Base-by-base conservation (phyloP, 2,113 vertebrate genomes). In the Anser brachyrhynchus region DNA sequence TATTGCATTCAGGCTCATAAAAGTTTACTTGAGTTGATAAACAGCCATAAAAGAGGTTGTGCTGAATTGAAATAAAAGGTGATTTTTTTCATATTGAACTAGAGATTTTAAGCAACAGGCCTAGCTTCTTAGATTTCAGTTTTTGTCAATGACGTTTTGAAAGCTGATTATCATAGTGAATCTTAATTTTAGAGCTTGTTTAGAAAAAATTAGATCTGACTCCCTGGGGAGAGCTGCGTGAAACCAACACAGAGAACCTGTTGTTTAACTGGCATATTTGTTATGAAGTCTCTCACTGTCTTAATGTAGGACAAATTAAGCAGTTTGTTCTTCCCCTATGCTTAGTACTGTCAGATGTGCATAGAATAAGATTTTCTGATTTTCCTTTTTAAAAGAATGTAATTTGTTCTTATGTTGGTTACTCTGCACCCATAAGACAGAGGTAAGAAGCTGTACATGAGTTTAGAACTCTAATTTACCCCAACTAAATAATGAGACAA, bases 21-120 rank as follows among this genome's bases (percentile, higher is more conserved):
- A 97, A 88, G 25, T 70, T 21, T 31, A 52, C 82, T 94, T 58
- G 81, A 90, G 41, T 80, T 95, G 87, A 87, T 33, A 59, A 97
- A 93, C 83, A 64, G 49, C 74, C 90, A 55, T 93, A 65, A 92
- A 93, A 41, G 16, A 46, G 9, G 15, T 20, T 72, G 29, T 65
- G 71, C 77, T 87, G 86, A 91, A 70, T 85, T 10, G 4, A 70
- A 94, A 84, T 22, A 64, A 87, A 95, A 23, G 9, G 39, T 19
- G 20, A 14, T 44, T 61, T 58, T 76, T 43, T 71, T 72, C 43
- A 20, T 49, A 92, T 54, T 80, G 80, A 90, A 70, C 39, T 8
- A n/a, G 76, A 76, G 35, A 23, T 57, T 80, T 74, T 37, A 41
- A 69, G 35, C 28, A 49, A 44, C 9, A 64, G 8, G 5, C 21